Evolutionary conservation across 2,113 vertebrate genomes (phyloP).

Genomic region (Copsychus sechellarum): DNA sequence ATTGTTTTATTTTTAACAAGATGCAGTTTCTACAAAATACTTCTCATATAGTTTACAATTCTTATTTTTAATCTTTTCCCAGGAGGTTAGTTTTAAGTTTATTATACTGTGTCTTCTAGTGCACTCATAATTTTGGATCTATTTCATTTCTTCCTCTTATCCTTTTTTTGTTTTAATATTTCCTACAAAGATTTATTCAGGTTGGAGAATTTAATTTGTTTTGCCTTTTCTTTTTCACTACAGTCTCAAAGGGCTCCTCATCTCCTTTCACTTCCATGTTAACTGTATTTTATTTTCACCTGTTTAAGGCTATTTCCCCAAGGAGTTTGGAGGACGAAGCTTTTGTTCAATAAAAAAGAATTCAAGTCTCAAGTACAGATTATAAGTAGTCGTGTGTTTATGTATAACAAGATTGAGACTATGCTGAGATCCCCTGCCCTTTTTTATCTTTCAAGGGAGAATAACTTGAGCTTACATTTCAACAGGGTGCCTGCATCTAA

Average conservation of each 20-base stretch:
- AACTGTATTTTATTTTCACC: constrained; percentile 3
- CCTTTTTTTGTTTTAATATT: constrained; percentile 9
- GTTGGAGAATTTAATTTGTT: background rate
- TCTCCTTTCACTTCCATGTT: background rate
- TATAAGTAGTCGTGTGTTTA: background rate
- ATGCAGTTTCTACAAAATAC: background rate
- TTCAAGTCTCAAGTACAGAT: background rate
- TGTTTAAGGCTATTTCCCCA: background rate
- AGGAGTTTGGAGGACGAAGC: background rate
- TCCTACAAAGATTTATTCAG: background rate
- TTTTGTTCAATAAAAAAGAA: constrained; percentile 10
- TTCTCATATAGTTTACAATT: background rate
- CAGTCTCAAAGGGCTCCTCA: background rate
- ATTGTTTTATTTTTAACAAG: constrained; percentile 9
- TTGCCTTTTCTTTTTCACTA: background rate
- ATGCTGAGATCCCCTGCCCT: background rate
- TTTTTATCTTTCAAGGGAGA: background rate
- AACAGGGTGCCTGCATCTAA: background rate
- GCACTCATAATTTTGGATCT: background rate
- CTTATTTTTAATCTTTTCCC: background rate
- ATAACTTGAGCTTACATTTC: background rate
- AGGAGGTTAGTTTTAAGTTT: background rate
- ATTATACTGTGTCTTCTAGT: background rate
- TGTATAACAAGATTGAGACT: background rate
- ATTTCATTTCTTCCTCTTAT: constrained; percentile 3